Base-by-base conservation (phyloP, 2,113 vertebrate species). In the Naja naja region DNA sequence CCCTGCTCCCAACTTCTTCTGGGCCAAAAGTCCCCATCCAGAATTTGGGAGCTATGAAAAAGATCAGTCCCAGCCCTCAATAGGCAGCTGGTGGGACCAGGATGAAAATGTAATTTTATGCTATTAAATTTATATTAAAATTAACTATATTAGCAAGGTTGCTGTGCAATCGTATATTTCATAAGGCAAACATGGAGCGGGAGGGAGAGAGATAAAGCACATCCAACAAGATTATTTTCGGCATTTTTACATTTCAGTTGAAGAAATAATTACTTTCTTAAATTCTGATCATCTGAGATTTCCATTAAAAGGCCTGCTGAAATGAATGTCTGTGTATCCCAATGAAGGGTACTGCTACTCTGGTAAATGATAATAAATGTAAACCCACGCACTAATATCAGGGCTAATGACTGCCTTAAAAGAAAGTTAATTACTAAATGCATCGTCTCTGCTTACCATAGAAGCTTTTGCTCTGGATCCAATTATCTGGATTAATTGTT, bases 301-400 rank as follows among this genome's bases (percentile, higher is more conserved):
- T 89, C 47, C 25, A 22, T 53, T 20, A 85, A 23, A 87, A 64
- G 4, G 86, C 85, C 64, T 89, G 10, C 34, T 89, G 34, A 89
- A 89, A 91, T 47, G n/a, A 86, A 64, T 34, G n/a, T 45, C 49
- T 87, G 52, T 3, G 86, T 22, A 23, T 3, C 89, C 94, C 27
- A 54, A 91, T 34, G 2, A 0, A 91, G 87, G 90, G 87, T n/a
- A 64, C 0, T 0, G 2, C 89, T 11, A 0, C 30, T 93, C 64
- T 93, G 91, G 5, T 89, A 88, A 92, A 18, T 94, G 93, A 34
- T 85, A 56, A 95, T 85, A 45, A 95, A 93, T 94, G 92, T 85
- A 58, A 45, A 88, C 10, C 49, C 3, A 90, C 91, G 23, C 25
- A 55, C 91, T 91, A 64, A 95, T 94, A 96, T 93, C 74, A 91